phyloP scores from a whole-genome alignment of 2,888 invertebrate species.

The Epirrhoe tristata region DNA sequence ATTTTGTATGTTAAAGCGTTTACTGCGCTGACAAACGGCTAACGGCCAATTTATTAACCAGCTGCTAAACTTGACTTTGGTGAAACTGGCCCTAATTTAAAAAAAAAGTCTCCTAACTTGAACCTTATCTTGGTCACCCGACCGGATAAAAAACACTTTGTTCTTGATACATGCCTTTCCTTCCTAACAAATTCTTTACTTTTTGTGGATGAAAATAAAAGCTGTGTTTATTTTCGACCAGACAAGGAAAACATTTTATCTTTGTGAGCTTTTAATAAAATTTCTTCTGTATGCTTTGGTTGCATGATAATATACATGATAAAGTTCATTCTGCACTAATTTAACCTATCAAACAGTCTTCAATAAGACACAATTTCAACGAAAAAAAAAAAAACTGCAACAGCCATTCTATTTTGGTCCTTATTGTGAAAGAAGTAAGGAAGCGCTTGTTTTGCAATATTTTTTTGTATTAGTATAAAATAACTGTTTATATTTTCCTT shows the following conservation, averaged over 20 bases:
- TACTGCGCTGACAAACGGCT: too few species aligned
- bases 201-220: neutral
- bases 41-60: too few species aligned
- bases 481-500: constrained; percentile 19
- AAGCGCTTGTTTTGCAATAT: neutral
- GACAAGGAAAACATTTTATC: constrained; percentile 19
- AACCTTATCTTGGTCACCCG: neutral
- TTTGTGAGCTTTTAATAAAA: neutral
- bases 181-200: constrained; percentile 6
- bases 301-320: too few species aligned
- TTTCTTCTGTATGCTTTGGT: neutral
- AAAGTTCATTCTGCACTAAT: too few species aligned
- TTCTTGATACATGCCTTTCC: neutral
- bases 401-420: too few species aligned
- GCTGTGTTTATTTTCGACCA: neutral
- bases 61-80: too few species aligned
- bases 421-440: too few species aligned
- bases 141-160: neutral
- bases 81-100: too few species aligned
- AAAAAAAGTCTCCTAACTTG: neutral
- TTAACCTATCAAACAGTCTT: too few species aligned
- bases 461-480: neutral
- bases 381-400: too few species aligned
- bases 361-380: too few species aligned
- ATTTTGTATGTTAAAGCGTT: too few species aligned